phyloP scores from a whole-genome alignment of 2,113 vertebrate genomes.

The Cinclus cinclus region DNA sequence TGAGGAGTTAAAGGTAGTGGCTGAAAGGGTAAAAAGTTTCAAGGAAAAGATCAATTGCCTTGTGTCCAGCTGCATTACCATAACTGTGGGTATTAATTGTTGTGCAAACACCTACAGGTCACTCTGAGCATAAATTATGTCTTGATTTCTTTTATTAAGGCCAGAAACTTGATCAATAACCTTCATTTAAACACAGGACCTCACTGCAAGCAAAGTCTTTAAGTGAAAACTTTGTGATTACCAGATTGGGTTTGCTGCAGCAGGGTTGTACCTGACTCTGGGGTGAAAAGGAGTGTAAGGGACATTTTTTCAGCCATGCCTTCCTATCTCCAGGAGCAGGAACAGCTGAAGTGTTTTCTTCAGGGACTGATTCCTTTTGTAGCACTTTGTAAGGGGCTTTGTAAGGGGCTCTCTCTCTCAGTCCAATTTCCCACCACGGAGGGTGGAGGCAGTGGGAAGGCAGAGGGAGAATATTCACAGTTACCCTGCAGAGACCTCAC shows the following conservation, averaged over 20 bases:
- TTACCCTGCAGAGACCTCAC: background rate
- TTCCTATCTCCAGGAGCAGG: background rate
- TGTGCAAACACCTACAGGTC: slow-evolving; percentile 21
- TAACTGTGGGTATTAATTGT: background rate
- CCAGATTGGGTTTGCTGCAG: background rate
- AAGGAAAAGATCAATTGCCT: background rate
- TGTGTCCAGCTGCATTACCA: background rate
- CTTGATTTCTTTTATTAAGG: slow-evolving; percentile 26
- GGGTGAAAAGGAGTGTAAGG: background rate
- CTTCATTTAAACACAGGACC: background rate
- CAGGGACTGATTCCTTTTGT: background rate
- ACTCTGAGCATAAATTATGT: background rate
- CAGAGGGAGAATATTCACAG: background rate
- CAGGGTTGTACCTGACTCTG: background rate
- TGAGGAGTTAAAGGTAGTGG: background rate
- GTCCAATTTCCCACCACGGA: background rate
- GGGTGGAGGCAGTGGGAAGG: background rate
- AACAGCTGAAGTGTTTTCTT: background rate
- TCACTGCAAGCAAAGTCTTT: background rate
- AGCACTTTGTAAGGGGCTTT: background rate
- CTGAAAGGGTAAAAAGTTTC: background rate
- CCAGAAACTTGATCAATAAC: slow-evolving; percentile 13
- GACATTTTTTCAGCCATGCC: background rate
- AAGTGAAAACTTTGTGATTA: background rate
- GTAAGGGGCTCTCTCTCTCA: background rate